A percentile compares a stretch with the other conserved stretches of the same genome.
phyloP scores from a whole-genome alignment of 2,888 invertebrate species.

The Xestia rhomboidea region DNA sequence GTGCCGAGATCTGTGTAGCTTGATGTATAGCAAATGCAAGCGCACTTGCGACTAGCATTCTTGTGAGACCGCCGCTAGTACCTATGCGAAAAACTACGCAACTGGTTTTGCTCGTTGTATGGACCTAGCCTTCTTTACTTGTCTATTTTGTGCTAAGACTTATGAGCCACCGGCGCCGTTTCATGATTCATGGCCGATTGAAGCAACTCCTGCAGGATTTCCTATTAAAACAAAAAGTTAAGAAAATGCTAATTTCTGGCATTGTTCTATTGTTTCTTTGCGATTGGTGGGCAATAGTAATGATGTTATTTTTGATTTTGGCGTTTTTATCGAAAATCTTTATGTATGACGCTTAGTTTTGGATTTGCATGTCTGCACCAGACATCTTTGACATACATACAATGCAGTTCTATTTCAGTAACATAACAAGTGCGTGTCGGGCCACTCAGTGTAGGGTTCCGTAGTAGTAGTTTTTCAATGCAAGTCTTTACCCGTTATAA shows the following conservation, averaged over 20 bases:
- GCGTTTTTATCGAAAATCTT: conserved; percentile 49
- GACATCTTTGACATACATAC: conserved; percentile 11
- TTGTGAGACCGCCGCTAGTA: not conserved
- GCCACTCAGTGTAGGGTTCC: too few relatives aligned
- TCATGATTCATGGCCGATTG: conserved; percentile 60
- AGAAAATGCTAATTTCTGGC: conserved; percentile 64
- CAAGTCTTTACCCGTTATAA: too few relatives aligned
- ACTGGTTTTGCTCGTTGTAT: not conserved
- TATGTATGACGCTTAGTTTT: conserved; percentile 29
- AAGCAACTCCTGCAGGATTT: conserved; percentile 64
- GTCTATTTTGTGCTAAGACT: not conserved
- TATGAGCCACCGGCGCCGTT: conserved; percentile 47
- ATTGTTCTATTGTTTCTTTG: conserved; percentile 68
- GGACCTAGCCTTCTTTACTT: conserved; percentile 12
- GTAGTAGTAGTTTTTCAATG: too few relatives aligned
- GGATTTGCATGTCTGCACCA: conserved; percentile 36
- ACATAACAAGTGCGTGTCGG: too few relatives aligned
- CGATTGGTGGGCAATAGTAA: conserved; percentile 64
- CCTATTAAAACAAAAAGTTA: conserved; percentile 61
- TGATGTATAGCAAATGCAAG: not conserved
- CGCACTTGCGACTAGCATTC: not conserved
- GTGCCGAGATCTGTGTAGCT: not conserved
- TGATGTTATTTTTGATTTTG: conserved; percentile 56
- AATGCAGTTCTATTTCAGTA: conserved; percentile 27
- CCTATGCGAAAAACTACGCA: not conserved